Evolutionary conservation across 2,888 invertebrate species (phyloP).

Genomic region (Andrena praecox): DNA sequence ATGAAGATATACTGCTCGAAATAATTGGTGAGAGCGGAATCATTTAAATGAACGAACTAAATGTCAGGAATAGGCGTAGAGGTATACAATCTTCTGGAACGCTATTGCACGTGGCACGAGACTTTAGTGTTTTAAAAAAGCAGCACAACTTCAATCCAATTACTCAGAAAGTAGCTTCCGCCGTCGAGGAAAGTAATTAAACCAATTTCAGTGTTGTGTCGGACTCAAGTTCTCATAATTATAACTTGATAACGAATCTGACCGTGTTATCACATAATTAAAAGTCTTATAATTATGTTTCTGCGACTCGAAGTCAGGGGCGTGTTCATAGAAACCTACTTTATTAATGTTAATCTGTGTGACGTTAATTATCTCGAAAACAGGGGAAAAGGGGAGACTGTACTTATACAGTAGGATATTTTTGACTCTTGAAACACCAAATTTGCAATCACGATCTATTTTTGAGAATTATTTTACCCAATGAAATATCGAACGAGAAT

Average conservation of each 20-base stretch:
- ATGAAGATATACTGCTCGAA: too few species aligned
- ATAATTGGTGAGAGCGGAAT: too few species aligned
- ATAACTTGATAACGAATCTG: conserved; percentile 7
- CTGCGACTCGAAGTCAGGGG: neutral
- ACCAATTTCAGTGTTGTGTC: neutral
- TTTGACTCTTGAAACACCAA: too few species aligned
- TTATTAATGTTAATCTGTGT: neutral
- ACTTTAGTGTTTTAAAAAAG: neutral
- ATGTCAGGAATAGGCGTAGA: too few species aligned
- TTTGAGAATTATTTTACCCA: too few species aligned
- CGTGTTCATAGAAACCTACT: neutral
- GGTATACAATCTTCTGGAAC: too few species aligned
- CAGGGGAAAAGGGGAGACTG: neutral
- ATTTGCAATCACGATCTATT: too few species aligned
- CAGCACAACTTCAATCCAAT: neutral
- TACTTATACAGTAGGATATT: too few species aligned
- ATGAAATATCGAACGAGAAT: too few species aligned
- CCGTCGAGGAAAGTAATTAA: conserved; percentile 4
- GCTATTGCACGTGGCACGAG: neutral
- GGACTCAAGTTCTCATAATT: conserved; percentile 20
- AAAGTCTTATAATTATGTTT: conserved; percentile 5
- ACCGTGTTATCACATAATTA: neutral
- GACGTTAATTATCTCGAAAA: neutral
- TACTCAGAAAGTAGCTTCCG: conserved; percentile 1
- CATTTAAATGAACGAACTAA: too few species aligned